phyloP scores from a whole-genome alignment of 2,888 invertebrate species.

The Eustalomyia histrio region DNA sequence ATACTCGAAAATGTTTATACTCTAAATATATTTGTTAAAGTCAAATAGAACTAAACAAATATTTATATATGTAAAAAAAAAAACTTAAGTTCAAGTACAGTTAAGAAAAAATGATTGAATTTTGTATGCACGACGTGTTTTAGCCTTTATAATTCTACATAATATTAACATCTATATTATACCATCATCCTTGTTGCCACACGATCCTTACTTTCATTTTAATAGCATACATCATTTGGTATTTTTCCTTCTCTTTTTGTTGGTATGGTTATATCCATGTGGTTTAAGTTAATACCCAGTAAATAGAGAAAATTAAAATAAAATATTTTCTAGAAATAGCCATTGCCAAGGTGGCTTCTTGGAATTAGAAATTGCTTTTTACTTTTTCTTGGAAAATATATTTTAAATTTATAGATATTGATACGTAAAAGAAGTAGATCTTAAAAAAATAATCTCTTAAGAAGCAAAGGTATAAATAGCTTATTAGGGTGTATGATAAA shows the following conservation, averaged over 20 bases:
- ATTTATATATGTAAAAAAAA: constrained; percentile 1
- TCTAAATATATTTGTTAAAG: constrained; percentile 29
- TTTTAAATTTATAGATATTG: no score
- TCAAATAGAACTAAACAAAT: constrained; percentile 7
- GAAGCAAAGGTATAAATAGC: no score
- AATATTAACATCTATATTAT: constrained; percentile 22
- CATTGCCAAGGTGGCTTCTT: no score
- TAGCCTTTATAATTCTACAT: constrained; percentile 42
- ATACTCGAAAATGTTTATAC: no score
- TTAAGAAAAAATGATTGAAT: constrained; percentile 54
- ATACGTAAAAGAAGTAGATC: no score
- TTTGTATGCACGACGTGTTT: constrained; percentile 58
- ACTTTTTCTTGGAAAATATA: no score
- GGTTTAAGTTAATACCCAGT: neutral
- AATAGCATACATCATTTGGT: constrained; percentile 12
- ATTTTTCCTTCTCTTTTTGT: neutral
- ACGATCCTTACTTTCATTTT: constrained; percentile 9
- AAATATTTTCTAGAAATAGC: no score
- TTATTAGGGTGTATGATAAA: no score
- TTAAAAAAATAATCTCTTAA: no score
- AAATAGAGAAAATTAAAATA: neutral
- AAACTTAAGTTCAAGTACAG: constrained; percentile 30
- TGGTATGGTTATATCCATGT: neutral
- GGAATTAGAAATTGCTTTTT: no score
- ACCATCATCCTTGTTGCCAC: constrained; percentile 14